Conservation (phyloP, 2,888 invertebrate genomes). For the Sicus ferrugineus region DNA sequence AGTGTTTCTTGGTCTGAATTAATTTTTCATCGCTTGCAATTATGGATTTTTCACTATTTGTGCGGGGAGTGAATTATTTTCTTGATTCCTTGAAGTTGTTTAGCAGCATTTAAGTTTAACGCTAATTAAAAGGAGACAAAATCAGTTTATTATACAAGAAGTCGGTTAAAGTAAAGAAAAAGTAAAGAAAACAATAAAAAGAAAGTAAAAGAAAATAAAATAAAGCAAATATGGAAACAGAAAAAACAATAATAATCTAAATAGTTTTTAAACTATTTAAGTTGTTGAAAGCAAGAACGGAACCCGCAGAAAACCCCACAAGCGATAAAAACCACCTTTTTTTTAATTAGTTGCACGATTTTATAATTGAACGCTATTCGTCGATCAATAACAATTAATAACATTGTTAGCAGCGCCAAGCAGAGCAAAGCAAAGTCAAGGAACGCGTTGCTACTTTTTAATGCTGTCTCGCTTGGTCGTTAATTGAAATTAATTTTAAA, state of each 20-base stretch:
- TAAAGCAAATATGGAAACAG: neutral
- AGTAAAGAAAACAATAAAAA: neutral
- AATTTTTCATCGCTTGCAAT: constrained; percentile 3
- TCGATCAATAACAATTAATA: neutral
- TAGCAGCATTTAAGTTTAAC: too few species aligned
- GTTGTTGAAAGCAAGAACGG: neutral
- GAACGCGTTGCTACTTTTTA: neutral
- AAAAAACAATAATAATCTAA: neutral
- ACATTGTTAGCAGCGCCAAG: constrained; percentile 2
- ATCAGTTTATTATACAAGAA: neutral
- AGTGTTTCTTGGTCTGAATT: constrained; percentile 10
- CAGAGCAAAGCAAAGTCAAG: neutral
- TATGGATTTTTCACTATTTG: neutral
- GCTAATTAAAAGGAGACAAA: neutral
- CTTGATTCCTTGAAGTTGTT: too few species aligned
- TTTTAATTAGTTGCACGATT: constrained; percentile 20
- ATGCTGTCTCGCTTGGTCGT: neutral
- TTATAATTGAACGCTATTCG: constrained; percentile 18
- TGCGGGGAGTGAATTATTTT: neutral
- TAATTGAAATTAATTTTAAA: neutral
- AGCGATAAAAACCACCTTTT: constrained; percentile 7
- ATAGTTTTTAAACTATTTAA: neutral
- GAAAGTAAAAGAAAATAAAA: neutral
- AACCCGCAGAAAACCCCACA: neutral
- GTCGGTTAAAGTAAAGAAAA: neutral